Conservation (phyloP, 2,797 vertebrate genomes). For the Sebastes goodei region DNA sequence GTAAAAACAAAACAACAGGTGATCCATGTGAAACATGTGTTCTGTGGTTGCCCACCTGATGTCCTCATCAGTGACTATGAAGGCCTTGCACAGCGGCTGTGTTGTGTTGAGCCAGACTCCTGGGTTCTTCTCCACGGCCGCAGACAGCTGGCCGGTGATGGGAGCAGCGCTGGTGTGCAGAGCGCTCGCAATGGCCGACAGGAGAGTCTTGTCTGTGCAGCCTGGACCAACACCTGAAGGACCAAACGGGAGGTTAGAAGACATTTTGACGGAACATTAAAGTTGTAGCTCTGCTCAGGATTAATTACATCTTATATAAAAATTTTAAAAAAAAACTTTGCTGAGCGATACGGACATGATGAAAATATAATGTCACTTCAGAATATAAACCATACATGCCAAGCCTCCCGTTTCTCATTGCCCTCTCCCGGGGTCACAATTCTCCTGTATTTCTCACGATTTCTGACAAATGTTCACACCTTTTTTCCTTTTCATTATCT, state of each 20-base stretch:
- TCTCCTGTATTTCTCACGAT: no score
- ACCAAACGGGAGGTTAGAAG: not conserved
- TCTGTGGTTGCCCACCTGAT: conserved; percentile 85
- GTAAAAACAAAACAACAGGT: not conserved
- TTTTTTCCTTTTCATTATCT: no score
- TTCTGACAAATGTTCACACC: no score
- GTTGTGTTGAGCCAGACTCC: conserved; percentile 98
- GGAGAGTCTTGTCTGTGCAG: conserved; percentile 95
- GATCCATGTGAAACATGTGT: not conserved
- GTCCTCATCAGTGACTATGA: conserved; percentile 98
- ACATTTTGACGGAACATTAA: not conserved
- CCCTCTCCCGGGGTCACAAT: no score
- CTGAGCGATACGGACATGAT: not conserved
- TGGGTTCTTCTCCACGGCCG: conserved; percentile 97
- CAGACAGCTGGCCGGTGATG: conserved; percentile 96
- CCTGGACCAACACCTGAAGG: conserved; percentile 92
- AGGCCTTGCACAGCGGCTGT: conserved; percentile 97
- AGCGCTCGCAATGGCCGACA: conserved; percentile 96
- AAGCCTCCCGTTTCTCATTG: no score
- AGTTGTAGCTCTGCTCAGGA: not conserved
- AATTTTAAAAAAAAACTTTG: not conserved
- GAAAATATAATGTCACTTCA: not conserved
- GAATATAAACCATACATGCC: not conserved
- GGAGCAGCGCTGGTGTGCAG: conserved; percentile 96
- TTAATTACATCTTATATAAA: not conserved